Evolutionary conservation across 2,113 vertebrate genomes (phyloP).

Genomic region (Istiophorus platypterus): DNA sequence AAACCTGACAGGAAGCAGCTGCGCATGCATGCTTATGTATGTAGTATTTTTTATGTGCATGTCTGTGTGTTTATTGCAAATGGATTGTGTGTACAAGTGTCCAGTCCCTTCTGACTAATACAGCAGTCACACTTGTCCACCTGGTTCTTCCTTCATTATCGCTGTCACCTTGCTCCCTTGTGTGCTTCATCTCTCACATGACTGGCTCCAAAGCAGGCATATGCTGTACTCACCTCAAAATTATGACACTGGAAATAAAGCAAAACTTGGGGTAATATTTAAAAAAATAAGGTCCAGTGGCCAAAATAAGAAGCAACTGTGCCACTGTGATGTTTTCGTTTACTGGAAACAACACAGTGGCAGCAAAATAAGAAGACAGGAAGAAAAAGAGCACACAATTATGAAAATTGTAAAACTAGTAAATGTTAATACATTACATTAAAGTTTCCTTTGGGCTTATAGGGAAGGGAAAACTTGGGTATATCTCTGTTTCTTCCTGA

Average conservation of each 20-base stretch:
- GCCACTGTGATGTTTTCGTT: too few species aligned
- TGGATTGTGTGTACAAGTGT: background rate
- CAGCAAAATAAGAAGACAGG: background rate
- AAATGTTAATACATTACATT: background rate
- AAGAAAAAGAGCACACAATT: background rate
- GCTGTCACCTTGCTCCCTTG: constrained; percentile 36
- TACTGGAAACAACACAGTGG: background rate
- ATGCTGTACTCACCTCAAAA: background rate
- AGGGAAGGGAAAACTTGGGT: background rate
- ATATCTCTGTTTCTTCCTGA: background rate
- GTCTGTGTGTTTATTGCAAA: constrained; percentile 4
- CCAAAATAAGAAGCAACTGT: background rate
- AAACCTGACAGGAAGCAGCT: constrained; percentile 47
- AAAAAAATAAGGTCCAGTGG: background rate
- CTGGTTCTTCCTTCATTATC: constrained; percentile 63
- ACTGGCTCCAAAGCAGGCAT: constrained; percentile 25
- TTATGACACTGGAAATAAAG: background rate
- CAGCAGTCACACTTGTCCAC: constrained; percentile 51
- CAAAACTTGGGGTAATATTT: background rate
- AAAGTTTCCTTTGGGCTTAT: background rate
- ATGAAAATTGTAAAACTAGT: background rate
- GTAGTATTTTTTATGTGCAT: background rate
- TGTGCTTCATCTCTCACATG: constrained; percentile 25
- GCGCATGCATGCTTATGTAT: constrained; percentile 12
- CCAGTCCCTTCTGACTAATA: constrained; percentile 58